Conservation (phyloP, 2,888 invertebrate genomes). For the Junonia oenone region DNA sequence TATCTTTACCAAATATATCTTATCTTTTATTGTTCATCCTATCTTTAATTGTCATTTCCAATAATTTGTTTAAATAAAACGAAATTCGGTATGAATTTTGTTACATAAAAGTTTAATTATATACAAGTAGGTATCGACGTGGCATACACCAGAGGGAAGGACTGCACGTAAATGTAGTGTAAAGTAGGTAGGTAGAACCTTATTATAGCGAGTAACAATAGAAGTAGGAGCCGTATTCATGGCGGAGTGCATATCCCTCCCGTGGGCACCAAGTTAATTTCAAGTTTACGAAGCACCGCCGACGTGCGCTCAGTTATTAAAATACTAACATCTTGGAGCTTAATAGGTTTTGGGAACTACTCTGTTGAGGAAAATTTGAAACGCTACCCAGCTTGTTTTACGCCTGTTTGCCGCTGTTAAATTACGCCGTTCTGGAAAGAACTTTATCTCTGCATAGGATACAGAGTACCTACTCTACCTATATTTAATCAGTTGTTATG, state of each 20-base stretch:
- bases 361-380: slow-evolving; percentile 46
- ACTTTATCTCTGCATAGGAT: too few species aligned
- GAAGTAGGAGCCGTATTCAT: slow-evolving; percentile 42
- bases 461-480: too few species aligned
- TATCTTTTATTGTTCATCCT: too few species aligned
- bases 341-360: slow-evolving; percentile 64
- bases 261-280: slow-evolving; percentile 69
- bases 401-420: slow-evolving; percentile 23
- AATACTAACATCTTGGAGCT: slow-evolving; percentile 62
- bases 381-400: slow-evolving; percentile 23
- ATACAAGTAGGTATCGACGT: not conserved
- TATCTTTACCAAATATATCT: too few species aligned
- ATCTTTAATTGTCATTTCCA: too few species aligned
- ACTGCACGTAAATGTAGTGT: slow-evolving; percentile 23
- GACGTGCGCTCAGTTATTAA: slow-evolving; percentile 65
- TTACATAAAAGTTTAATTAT: not conserved
- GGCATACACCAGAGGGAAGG: slow-evolving; percentile 13
- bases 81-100: not conserved
- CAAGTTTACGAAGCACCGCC: slow-evolving; percentile 60
- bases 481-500: too few species aligned
- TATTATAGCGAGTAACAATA: slow-evolving; percentile 38
- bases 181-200: slow-evolving; percentile 31
- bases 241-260: slow-evolving; percentile 44
- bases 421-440: slow-evolving; percentile 42
- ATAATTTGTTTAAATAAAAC: not conserved